Conservation (phyloP, 1,140 invertebrate species). For the Dendrolimus punctatus region DNA sequence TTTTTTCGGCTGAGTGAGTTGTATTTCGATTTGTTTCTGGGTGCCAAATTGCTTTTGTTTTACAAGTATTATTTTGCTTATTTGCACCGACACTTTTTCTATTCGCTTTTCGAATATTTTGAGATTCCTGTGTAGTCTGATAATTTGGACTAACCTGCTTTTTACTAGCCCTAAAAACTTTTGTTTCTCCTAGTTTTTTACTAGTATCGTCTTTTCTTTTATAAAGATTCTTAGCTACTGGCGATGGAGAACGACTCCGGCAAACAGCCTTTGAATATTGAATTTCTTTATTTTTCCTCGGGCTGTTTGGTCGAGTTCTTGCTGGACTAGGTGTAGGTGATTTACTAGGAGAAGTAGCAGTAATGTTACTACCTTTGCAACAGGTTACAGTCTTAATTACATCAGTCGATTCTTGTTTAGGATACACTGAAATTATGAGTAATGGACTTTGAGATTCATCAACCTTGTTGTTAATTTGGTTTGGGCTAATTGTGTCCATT, state of each 20-base stretch:
- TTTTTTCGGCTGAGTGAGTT: conserved; percentile 9
- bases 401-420: conserved; percentile 20
- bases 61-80: too few species aligned
- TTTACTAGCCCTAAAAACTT: neutral
- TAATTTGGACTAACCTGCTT: neutral
- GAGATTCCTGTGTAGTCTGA: too few species aligned
- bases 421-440: conserved; percentile 59
- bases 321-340: neutral
- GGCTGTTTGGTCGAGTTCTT: neutral
- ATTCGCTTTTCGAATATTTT: too few species aligned
- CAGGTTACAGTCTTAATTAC: neutral
- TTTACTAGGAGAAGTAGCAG: neutral
- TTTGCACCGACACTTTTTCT: too few species aligned
- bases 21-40: neutral
- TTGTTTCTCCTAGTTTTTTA: neutral
- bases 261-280: neutral
- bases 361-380: neutral
- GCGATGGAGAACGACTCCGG: conserved; percentile 10
- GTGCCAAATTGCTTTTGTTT: too few species aligned
- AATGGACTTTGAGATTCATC: conserved; percentile 39
- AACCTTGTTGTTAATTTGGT: conserved; percentile 14
- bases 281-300: neutral
- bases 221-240: conserved; percentile 5
- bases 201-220: neutral
- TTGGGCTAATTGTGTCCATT: conserved; percentile 11